A percentile compares a stretch with the other conserved stretches of the same genome.
Conservation (phyloP, 2,888 invertebrate species). For the Leuctra nigra region DNA sequence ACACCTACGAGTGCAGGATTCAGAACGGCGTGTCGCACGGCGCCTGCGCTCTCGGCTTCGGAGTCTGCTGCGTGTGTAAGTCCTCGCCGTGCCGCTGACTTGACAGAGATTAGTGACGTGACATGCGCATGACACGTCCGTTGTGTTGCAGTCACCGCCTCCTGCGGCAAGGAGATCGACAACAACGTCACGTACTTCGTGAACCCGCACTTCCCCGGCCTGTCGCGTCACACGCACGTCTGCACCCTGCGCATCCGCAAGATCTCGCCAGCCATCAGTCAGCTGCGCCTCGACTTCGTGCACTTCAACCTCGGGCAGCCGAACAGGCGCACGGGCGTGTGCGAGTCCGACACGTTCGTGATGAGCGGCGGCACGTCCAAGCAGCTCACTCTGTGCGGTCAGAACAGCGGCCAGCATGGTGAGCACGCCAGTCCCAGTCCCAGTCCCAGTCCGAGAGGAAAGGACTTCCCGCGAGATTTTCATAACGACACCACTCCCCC, state of each 20-base stretch:
- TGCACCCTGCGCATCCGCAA: slow-evolving; percentile 69
- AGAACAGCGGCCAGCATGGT: slow-evolving; percentile 81
- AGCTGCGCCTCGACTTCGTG: slow-evolving; percentile 73
- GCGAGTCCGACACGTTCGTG: slow-evolving; percentile 62
- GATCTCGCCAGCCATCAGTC: slow-evolving; percentile 71
- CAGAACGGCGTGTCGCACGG: slow-evolving; percentile 65
- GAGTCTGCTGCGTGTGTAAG: slow-evolving; percentile 82
- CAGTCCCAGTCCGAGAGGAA: too few relatives aligned
- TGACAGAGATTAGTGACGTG: not conserved
- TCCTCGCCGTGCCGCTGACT: slow-evolving; percentile 32
- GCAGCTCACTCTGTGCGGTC: slow-evolving; percentile 64
- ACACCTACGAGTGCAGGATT: slow-evolving; percentile 75
- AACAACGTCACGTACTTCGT: slow-evolving; percentile 79
- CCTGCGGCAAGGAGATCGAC: slow-evolving; percentile 61
- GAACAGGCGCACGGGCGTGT: slow-evolving; percentile 68
- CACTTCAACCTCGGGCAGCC: slow-evolving; percentile 82
- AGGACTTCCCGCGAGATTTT: too few relatives aligned
- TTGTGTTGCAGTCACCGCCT: slow-evolving; percentile 70
- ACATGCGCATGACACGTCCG: too few relatives aligned
- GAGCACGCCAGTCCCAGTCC: too few relatives aligned
- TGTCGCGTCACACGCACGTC: slow-evolving; percentile 55
- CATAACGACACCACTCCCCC: too few relatives aligned
- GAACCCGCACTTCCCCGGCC: slow-evolving; percentile 74
- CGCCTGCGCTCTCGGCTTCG: slow-evolving; percentile 75
- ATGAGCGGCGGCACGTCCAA: slow-evolving; percentile 51